Evolutionary conservation across 2,113 vertebrate genomes (phyloP).

Genomic region (Acinonyx jubatus): DNA sequence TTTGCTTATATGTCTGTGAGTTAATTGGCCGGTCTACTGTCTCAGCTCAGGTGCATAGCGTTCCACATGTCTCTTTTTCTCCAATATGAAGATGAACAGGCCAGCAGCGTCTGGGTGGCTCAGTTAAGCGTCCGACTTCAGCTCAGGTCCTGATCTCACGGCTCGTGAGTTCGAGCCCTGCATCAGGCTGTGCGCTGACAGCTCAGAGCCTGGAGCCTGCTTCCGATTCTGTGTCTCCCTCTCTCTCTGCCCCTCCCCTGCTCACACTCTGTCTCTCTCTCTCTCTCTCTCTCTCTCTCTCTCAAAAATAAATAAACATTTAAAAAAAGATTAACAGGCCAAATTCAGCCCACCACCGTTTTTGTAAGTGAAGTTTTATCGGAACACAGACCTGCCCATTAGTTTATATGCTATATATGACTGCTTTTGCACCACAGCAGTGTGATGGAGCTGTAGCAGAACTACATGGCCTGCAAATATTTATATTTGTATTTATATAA

Average conservation of each 20-base stretch:
- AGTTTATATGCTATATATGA: neutral
- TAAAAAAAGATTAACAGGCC: neutral
- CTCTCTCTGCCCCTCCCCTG: too few species aligned
- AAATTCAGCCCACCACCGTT: neutral
- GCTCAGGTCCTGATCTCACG: too few species aligned
- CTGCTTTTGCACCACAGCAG: neutral
- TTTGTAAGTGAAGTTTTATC: neutral
- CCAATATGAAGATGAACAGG: neutral
- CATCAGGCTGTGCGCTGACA: too few species aligned
- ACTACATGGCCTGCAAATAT: neutral
- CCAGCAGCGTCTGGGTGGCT: too few species aligned
- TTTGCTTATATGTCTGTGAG: neutral
- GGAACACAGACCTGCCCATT: neutral
- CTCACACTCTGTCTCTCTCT: too few species aligned
- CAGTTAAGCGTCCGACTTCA: too few species aligned
- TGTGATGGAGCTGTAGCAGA: neutral
- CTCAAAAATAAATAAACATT: too few species aligned
- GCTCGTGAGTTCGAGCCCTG: too few species aligned
- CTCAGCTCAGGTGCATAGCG: neutral
- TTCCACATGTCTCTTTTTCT: neutral
- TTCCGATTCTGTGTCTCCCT: too few species aligned
- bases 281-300: too few species aligned
- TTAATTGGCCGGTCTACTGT: neutral
- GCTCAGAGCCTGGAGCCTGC: too few species aligned
- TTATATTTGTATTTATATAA: too few species aligned